Evolutionary conservation across 2,888 invertebrate genomes (phyloP).

Genomic region (Oligia strigilis): DNA sequence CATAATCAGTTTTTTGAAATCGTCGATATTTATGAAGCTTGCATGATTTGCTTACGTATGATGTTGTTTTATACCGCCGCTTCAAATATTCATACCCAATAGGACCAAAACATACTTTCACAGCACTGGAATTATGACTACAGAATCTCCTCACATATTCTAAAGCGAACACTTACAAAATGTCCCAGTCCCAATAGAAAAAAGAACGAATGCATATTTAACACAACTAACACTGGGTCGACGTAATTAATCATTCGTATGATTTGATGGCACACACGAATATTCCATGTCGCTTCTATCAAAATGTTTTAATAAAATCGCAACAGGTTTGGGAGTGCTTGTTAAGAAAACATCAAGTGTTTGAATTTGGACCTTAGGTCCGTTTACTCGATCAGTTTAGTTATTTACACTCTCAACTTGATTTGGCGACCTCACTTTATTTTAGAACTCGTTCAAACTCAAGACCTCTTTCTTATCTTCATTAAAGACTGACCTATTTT

Average conservation of each 20-base stretch:
- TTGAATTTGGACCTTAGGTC: conserved; percentile 15
- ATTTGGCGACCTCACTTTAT: not conserved
- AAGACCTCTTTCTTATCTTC: not conserved
- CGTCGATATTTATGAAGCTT: not conserved
- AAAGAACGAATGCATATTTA: conserved; percentile 37
- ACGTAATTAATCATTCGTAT: conserved; percentile 53
- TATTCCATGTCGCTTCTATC: conserved; percentile 33
- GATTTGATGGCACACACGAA: conserved; percentile 51
- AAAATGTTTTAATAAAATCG: conserved; percentile 48
- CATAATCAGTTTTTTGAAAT: conserved; percentile 16
- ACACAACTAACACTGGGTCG: conserved; percentile 43
- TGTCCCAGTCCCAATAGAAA: conserved; percentile 9
- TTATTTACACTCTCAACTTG: not conserved
- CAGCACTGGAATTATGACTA: not conserved
- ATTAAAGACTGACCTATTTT: not conserved
- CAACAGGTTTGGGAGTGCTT: conserved; percentile 43
- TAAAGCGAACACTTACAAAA: not conserved
- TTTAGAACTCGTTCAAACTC: not conserved
- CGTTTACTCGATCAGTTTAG: not conserved
- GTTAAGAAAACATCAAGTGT: conserved; percentile 45
- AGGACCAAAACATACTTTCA: not conserved
- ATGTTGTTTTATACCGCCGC: not conserved
- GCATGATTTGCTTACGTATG: conserved; percentile 5
- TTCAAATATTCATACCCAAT: not conserved
- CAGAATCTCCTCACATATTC: not conserved